Percentiles rank a stretch among this genome's conserved stretches.
phyloP scores from a whole-genome alignment of 2,113 vertebrate genomes.

The Mobula hypostoma region DNA sequence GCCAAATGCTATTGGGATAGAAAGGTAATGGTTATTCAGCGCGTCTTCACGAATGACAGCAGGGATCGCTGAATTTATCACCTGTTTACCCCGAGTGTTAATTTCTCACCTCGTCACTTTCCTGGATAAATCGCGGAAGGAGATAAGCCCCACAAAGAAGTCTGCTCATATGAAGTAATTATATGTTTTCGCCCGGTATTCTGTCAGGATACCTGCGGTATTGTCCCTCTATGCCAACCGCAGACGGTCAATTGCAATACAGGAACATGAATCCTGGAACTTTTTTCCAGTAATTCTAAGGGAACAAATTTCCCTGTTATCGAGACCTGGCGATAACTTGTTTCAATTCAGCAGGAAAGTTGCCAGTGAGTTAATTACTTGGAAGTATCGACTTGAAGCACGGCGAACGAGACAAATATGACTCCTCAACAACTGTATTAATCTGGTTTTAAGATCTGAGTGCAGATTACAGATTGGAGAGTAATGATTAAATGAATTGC shows the following conservation, averaged over 20 bases:
- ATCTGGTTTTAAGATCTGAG: background rate
- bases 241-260: background rate
- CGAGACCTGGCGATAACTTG: background rate
- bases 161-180: background rate
- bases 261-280: background rate
- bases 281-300: background rate
- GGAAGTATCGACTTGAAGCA: background rate
- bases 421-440: background rate
- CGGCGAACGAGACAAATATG: background rate
- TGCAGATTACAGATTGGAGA: background rate
- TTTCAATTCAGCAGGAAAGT: background rate
- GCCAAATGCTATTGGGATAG: background rate
- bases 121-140: background rate
- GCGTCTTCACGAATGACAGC: background rate
- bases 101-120: background rate
- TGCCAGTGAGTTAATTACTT: background rate
- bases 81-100: background rate
- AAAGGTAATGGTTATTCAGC: background rate
- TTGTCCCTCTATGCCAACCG: background rate
- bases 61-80: background rate
- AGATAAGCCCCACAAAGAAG: background rate
- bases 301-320: background rate
- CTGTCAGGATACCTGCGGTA: background rate
- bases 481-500: background rate
- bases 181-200: background rate